Evolutionary conservation across 1,140 invertebrate species (phyloP).

Genomic region (Micrasema minimum): DNA sequence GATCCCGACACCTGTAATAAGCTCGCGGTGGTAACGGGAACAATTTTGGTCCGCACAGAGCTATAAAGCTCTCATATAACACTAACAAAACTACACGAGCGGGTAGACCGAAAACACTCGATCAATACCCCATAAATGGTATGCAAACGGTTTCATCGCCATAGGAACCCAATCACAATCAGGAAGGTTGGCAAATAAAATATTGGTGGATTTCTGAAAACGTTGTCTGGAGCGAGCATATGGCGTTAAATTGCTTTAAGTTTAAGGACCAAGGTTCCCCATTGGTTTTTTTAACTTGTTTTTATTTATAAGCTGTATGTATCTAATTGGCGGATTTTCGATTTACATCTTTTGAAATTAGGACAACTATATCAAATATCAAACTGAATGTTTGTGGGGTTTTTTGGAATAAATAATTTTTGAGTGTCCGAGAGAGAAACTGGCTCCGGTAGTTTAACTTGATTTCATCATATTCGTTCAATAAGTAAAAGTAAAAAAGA

Average conservation of each 20-base stretch:
- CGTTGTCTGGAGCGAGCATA: constrained; percentile 48
- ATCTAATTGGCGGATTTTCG: too few species aligned
- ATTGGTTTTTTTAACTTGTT: constrained; percentile 16
- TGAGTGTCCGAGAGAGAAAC: too few species aligned
- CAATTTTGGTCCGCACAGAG: background rate
- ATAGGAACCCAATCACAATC: constrained; percentile 30
- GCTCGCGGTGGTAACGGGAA: constrained; percentile 16
- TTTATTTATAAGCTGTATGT: too few species aligned
- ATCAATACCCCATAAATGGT: background rate
- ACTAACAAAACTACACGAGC: background rate
- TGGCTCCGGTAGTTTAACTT: too few species aligned
- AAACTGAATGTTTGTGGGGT: too few species aligned
- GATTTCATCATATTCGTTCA: too few species aligned
- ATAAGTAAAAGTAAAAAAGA: too few species aligned
- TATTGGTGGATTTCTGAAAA: constrained; percentile 38
- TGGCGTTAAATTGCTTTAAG: constrained; percentile 52
- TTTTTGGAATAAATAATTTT: too few species aligned
- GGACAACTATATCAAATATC: too few species aligned
- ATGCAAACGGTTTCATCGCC: constrained; percentile 25
- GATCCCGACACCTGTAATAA: constrained; percentile 7
- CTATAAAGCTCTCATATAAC: background rate
- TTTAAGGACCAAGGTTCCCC: constrained; percentile 36
- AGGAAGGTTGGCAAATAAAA: constrained; percentile 35
- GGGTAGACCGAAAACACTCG: background rate
- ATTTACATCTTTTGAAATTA: too few species aligned